phyloP scores from a whole-genome alignment of 1,140 invertebrate genomes.

The Mycetomoellerius zeteki region DNA sequence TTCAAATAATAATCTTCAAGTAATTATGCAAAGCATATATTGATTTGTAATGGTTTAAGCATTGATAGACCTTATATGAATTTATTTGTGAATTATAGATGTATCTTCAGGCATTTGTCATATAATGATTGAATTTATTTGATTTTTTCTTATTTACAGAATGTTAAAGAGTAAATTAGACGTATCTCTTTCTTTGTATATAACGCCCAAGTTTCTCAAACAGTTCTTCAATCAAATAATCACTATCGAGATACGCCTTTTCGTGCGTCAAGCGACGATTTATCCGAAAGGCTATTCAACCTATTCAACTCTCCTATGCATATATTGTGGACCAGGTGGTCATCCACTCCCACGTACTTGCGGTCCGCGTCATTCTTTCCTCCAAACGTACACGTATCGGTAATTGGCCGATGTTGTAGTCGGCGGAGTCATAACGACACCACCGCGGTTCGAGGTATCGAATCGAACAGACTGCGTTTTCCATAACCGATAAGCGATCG shows the following conservation, averaged over 20 bases:
- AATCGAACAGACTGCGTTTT: conserved; percentile 63
- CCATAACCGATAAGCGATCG: conserved; percentile 70
- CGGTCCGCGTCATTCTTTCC: conserved; percentile 49
- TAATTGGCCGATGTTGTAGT: conserved; percentile 52
- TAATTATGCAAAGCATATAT: background rate
- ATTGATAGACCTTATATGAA: background rate
- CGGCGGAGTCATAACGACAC: conserved; percentile 49
- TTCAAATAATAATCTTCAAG: background rate
- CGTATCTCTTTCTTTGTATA: too few relatives aligned
- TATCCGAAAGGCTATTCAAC: conserved; percentile 41
- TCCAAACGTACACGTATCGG: conserved; percentile 12
- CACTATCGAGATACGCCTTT: conserved; percentile 25
- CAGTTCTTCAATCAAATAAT: conserved; percentile 22
- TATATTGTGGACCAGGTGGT: conserved; percentile 30
- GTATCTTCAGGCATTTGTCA: background rate
- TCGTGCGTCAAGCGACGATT: conserved; percentile 34
- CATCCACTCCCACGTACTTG: conserved; percentile 42
- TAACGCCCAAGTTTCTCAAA: background rate
- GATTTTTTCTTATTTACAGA: background rate
- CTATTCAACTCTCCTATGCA: conserved; percentile 9
- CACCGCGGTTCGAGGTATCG: conserved; percentile 39
- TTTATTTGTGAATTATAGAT: background rate
- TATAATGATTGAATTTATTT: background rate
- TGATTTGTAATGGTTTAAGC: background rate
- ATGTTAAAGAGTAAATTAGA: background rate